Base-by-base conservation (phyloP, 2,888 invertebrate species). In the Lepidochrysops patricia region DNA sequence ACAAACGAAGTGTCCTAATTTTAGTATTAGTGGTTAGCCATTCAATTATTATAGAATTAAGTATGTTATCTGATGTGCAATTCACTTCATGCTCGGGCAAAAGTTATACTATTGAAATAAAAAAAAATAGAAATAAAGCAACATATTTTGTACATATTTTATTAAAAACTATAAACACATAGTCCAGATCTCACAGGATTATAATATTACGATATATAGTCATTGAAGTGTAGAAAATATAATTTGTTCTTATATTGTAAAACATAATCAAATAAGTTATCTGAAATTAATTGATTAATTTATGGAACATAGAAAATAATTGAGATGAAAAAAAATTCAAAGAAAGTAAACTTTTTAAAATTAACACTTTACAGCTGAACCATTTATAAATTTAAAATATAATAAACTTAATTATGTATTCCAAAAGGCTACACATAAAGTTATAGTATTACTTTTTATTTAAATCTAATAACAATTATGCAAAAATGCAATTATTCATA, bases 101-200 rank as follows among this genome's bases (percentile, higher is more conserved):
- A n/a, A 29, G 7, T 7, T 29, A 29, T 5, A 29, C 7, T 9
- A 29, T 29, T 15, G n/a, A 7, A 15, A 15, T 37, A 49, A 25
- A 49, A 27, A 60, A n/a, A n/a, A n/a, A n/a, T n/a, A 57, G 5
- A 37, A 27, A 60, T 26, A 43, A 29, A 54, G 32, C 54, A 19
- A 15, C 9, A 19, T 15, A 19, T 7, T 15, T 54, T 52, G 29
- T 15, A 29, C 15, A 29, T 19, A 2, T 54, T 54, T 54, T 54
- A 54, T 19, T 54, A 54, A 29, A 54, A 54, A 54, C 54, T 54
- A 32, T 54, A 54, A 32, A 54, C 54, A 54, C 12, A 54, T 27
- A 54, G 19, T 32, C 4, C 29, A 15, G 52, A 54, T 50, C 2
- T 50, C 13, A 26, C 25, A n/a, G 50, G 13, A 25, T n/a, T n/a